These are phyloP conservation scores for Pristionchus mayeri DNA, from an alignment of 2,888 invertebrate genomes.

Conservation along the genomic window DNA sequence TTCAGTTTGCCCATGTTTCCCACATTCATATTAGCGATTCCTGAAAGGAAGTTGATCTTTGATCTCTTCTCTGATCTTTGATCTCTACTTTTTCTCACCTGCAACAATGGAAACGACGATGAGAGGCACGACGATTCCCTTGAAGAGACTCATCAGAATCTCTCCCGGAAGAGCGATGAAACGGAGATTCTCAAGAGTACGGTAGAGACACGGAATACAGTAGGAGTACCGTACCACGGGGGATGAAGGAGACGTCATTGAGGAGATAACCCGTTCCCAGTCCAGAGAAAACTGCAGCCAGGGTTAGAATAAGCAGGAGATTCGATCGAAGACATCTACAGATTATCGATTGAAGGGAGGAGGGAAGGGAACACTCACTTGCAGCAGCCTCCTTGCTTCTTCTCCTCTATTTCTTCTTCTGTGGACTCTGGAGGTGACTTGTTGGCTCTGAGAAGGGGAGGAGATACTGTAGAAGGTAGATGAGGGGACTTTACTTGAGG, in stretches of 20 bases:
- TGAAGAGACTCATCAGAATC: constrained; percentile 47
- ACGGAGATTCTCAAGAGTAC: constrained; percentile 19
- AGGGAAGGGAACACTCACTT: not conserved
- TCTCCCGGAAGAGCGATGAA: constrained; percentile 39
- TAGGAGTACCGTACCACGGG: constrained; percentile 1
- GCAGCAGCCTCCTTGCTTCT: constrained; percentile 17
- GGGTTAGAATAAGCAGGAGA: constrained; percentile 39
- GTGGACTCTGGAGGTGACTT: constrained; percentile 5
- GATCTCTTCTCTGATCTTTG: not conserved
- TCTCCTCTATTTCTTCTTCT: not conserved
- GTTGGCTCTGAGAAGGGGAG: not conserved
- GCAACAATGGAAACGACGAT: constrained; percentile 45
- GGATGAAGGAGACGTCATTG: not conserved
- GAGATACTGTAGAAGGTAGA: not conserved
- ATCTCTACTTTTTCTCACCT: not conserved
- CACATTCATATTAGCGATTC: constrained; percentile 30
- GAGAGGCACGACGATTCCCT: constrained; percentile 42
- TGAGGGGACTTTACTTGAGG: not conserved
- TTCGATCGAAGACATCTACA: constrained; percentile 21
- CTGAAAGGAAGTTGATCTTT: constrained; percentile 20
- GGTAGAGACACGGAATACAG: not conserved
- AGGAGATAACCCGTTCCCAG: not conserved
- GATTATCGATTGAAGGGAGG: not conserved
- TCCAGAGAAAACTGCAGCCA: not conserved
- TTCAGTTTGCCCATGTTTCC: constrained; percentile 8